A percentile compares a stretch with the other conserved stretches of the same genome.
phyloP scores from a whole-genome alignment of 2,888 invertebrate species.

The Osedax frankpressi region DNA sequence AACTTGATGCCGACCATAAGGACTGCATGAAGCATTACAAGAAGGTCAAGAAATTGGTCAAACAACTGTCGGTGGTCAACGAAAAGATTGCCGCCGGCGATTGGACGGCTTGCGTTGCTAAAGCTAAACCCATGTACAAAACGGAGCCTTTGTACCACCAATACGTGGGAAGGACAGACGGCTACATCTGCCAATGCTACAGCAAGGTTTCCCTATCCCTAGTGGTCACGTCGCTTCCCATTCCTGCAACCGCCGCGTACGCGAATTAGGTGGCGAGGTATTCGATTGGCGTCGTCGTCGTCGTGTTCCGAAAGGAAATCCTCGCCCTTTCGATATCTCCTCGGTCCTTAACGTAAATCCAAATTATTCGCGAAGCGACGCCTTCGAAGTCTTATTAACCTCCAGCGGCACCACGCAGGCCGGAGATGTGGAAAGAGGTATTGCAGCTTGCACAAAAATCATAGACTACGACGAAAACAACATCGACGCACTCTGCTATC shows the following conservation, averaged over 20 bases:
- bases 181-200: conserved; percentile 66
- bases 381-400: no score
- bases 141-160: conserved; percentile 56
- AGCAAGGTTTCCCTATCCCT: conserved; percentile 40
- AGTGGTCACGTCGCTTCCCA: no score
- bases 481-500: conserved; percentile 68
- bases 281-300: no score
- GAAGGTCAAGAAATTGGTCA: conserved; percentile 80
- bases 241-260: no score
- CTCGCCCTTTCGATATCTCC: no score
- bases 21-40: conserved; percentile 90
- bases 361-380: no score
- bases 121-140: conserved; percentile 55
- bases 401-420: no score
- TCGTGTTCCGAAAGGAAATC: no score
- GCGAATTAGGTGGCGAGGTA: no score
- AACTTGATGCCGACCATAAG: conserved; percentile 92
- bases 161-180: conserved; percentile 53
- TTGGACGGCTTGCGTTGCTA: conserved; percentile 43
- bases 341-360: no score
- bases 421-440: conserved; percentile 60
- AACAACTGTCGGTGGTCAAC: conserved; percentile 51
- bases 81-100: conserved; percentile 36
- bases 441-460: conserved; percentile 66
- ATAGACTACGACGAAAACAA: conserved; percentile 60